These are phyloP conservation scores for Metalampra italica DNA, from an alignment of 2,888 invertebrate species.

Conservation along the genomic window DNA sequence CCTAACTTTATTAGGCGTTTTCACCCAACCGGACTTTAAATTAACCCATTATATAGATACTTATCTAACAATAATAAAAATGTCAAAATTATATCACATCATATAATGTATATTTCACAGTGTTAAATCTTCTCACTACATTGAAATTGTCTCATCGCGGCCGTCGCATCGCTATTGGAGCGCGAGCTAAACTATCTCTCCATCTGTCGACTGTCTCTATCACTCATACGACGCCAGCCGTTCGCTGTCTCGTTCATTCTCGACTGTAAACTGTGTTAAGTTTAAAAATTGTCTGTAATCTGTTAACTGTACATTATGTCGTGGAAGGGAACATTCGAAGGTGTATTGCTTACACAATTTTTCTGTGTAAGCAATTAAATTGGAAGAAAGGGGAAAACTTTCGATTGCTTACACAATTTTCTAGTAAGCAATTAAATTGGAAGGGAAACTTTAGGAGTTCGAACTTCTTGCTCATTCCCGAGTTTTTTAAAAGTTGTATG, in stretches of 20 bases:
- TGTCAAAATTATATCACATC: too few relatives aligned
- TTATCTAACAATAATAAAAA: too few relatives aligned
- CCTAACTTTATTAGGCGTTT: too few relatives aligned
- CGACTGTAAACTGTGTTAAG: slow-evolving; percentile 40
- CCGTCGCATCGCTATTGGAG: slow-evolving; percentile 26
- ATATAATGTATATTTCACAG: slow-evolving; percentile 41
- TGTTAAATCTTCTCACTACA: slow-evolving; percentile 42
- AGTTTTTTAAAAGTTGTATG: slow-evolving; percentile 10
- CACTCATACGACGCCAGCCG: slow-evolving; percentile 54
- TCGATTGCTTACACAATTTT: slow-evolving; percentile 16
- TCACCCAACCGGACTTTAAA: too few relatives aligned
- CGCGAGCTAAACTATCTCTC: slow-evolving; percentile 38
- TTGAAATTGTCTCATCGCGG: slow-evolving; percentile 41
- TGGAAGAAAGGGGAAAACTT: slow-evolving; percentile 20
- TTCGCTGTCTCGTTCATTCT: slow-evolving; percentile 57
- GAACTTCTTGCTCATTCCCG: slow-evolving; percentile 44
- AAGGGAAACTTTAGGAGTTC: slow-evolving; percentile 13
- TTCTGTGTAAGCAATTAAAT: slow-evolving; percentile 13
- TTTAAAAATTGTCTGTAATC: slow-evolving; percentile 33
- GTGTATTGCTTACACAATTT: slow-evolving; percentile 18
- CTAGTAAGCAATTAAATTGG: slow-evolving; percentile 11
- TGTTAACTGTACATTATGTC: slow-evolving; percentile 19
- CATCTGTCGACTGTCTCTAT: slow-evolving; percentile 65
- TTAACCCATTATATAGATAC: too few relatives aligned
- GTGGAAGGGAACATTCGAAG: slow-evolving; percentile 19